Evolutionary conservation across 2,797 vertebrate genomes (phyloP).

Genomic region (Mustela erminea): DNA sequence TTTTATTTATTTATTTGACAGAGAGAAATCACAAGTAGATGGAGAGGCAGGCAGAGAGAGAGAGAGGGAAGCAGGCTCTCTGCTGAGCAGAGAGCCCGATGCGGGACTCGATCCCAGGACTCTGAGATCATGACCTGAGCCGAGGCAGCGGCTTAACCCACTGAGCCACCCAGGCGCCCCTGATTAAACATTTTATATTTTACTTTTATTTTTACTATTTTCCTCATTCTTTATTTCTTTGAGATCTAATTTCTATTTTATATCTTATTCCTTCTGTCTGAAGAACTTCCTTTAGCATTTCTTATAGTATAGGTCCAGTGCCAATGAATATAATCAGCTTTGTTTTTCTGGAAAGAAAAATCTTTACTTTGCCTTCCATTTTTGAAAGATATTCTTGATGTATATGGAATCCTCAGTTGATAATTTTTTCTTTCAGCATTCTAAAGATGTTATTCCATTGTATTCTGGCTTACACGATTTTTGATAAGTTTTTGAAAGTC

Average conservation of each 20-base stretch:
- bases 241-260: not conserved
- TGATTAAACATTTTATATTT: not conserved
- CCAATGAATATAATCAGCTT: not conserved
- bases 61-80: too few species aligned
- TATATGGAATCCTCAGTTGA: not conserved
- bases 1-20: too few species aligned
- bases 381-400: not conserved
- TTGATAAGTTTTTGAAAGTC: not conserved
- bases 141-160: too few species aligned
- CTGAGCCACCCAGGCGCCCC: too few species aligned
- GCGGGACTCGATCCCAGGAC: too few species aligned
- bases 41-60: too few species aligned
- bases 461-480: not conserved
- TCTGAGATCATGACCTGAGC: too few species aligned
- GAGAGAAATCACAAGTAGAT: too few species aligned
- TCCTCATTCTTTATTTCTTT: not conserved
- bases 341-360: conserved; percentile 12
- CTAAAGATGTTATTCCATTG: not conserved
- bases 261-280: not conserved
- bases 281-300: conserved; percentile 3
- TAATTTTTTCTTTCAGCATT: not conserved
- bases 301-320: not conserved
- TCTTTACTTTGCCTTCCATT: not conserved
- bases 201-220: conserved; percentile 1
- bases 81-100: too few species aligned